Evolutionary conservation across 2,888 invertebrate species (phyloP), one percentile per base, ranked within the genome.

Genomic region (Folsomia manolachei): DNA sequence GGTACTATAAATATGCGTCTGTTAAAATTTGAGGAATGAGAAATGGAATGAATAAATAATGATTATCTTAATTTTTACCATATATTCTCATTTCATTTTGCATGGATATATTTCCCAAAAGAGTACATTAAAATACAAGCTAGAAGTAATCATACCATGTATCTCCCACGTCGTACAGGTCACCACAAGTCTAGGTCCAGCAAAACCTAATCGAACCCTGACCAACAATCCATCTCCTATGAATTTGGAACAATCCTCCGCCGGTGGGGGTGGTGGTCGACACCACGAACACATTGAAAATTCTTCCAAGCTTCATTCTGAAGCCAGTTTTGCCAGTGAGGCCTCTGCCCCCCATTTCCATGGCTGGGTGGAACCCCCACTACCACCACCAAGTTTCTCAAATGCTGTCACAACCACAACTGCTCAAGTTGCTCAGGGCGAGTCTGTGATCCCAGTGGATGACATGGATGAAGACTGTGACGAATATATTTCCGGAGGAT

Each of bases 121-220:
- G n/a, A n/a, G n/a, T n/a, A n/a, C n/a, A n/a, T n/a, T n/a, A n/a
- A n/a, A n/a, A n/a, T n/a, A n/a, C n/a, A n/a, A n/a, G n/a, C n/a
- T n/a, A n/a, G n/a, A n/a, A n/a, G n/a, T n/a, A n/a, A n/a, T n/a
- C n/a, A n/a, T n/a, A n/a, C n/a, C n/a, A n/a, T n/a, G n/a, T n/a
- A n/a, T n/a, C n/a, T n/a, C n/a, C n/a, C n/a, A n/a, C n/a, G n/a
- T n/a, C n/a, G n/a, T n/a, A n/a, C 18, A 56, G 56, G 56, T 56
- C 21, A 63, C 24, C 23, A 63, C 63, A 71, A 84, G 90, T 81
- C 87, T 90, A 83, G 92, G 92, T 65, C 92, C 92, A 76, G 88
- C 90, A 75, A 93, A 92, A 84, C 92, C 92, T 14, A 90, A 90
- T 83, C 87, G 91, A 63, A 82, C 85, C 24, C 70, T 80, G 63